Percentiles rank a stretch among this genome's conserved stretches.
These are phyloP conservation scores for Chloroceryle amazona DNA, from an alignment of 2,797 vertebrate genomes.

Conservation along the genomic window DNA sequence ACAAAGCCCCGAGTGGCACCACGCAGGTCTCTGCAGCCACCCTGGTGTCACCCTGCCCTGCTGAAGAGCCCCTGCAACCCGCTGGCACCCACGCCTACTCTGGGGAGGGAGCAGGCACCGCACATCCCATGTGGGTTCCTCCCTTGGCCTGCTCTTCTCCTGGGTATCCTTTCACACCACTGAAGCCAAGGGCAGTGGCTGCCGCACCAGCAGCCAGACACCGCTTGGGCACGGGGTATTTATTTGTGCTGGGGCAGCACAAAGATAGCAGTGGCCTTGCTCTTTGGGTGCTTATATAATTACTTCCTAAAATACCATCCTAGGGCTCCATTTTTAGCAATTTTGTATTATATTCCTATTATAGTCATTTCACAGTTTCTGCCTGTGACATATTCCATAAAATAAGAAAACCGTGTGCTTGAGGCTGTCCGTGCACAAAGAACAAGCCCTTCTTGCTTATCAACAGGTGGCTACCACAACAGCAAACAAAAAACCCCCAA, in stretches of 20 bases:
- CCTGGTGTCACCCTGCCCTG: neutral
- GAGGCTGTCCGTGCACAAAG: neutral
- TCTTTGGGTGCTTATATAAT: neutral
- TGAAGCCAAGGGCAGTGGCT: neutral
- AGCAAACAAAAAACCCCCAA: neutral
- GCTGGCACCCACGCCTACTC: neutral
- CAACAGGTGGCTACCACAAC: neutral
- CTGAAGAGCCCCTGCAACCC: neutral
- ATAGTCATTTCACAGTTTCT: neutral
- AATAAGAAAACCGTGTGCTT: neutral
- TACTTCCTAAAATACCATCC: neutral
- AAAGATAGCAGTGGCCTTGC: neutral
- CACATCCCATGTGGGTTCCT: neutral
- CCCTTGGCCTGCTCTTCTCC: neutral
- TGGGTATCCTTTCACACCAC: accelerated
- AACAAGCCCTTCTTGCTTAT: neutral
- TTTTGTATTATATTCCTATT: neutral
- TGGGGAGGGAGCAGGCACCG: neutral
- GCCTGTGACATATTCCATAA: neutral
- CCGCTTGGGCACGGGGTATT: neutral
- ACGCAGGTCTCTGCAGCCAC: accelerated
- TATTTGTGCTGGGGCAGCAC: neutral
- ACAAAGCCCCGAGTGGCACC: accelerated
- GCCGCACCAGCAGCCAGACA: neutral
- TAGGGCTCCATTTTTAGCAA: neutral